Base-by-base conservation (phyloP, 2,113 vertebrate species). In the Zosterops pallidus region DNA sequence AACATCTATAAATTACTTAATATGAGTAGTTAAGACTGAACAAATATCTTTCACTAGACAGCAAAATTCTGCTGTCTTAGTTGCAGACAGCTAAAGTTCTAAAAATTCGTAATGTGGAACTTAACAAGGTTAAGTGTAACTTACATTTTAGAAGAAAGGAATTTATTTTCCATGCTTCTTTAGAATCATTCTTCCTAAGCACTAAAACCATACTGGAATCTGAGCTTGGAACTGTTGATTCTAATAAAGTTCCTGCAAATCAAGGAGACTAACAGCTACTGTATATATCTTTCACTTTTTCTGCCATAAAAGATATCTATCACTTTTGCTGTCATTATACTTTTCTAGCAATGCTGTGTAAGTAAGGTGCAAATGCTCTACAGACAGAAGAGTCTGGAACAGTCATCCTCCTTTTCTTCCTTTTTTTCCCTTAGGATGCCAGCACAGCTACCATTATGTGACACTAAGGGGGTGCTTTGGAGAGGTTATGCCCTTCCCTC, bases 211-310 rank as follows among this genome's bases (percentile, higher is more conserved):
- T 86, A 80, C 71, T 92, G 88, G 85, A 77, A 69, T 96, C 19
- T 95, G 85, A 83, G 67, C 79, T 80, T 77, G 83, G 25, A 23
- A 49, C 17, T 94, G 74, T 31, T 94, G 92, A 29, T 79, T 94
- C 69, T 94, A 88, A 64, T 80, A 83, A 92, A 92, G 63, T 64
- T 92, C 94, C 90, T 95, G 85, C 49, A 93, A 95, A 96, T 95
- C n/a, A 95, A 93, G 83, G 85, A 95, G 75, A 96, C 90, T 95
- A 92, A 94, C n/a, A 95, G 71, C 88, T 94, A 57, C 79, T 63
- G 79, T 80, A 46, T 88, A 52, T 69, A 91, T 92, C 79, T 90
- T 79, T 86, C 53, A 85, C 65, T 82, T 92, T 74, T 81, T 42
- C 69, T 81, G 21, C 52, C 63, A 77, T 44, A 64, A 70, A 89